A percentile compares a stretch with the other conserved stretches of the same genome.
Evolutionary conservation across 2,113 vertebrate genomes (phyloP).

Genomic region (Brachyistius frenatus): DNA sequence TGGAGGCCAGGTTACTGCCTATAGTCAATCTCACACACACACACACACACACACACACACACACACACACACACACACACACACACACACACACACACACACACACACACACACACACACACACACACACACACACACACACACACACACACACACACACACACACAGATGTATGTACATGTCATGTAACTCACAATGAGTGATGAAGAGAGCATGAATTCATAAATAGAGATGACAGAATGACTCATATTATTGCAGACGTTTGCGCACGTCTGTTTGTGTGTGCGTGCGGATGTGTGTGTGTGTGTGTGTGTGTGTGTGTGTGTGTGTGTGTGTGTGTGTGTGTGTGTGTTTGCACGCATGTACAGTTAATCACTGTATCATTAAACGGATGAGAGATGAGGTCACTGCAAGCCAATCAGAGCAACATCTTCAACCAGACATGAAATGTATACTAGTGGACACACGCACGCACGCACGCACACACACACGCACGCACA

Average conservation of each 20-base stretch:
- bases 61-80: constrained; percentile 2
- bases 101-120: background rate
- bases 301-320: constrained; percentile 16
- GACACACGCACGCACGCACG: constrained; percentile 9
- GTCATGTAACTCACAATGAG: no score
- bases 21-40: constrained; percentile 8
- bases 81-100: background rate
- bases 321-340: constrained; percentile 28
- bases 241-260: constrained; percentile 40
- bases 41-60: constrained; percentile 3
- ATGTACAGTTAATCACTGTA: constrained; percentile 18
- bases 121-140: constrained; percentile 1
- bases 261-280: no score
- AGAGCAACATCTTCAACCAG: constrained; percentile 42
- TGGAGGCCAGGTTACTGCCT: constrained; percentile 46
- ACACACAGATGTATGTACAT: no score
- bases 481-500: background rate
- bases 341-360: constrained; percentile 17
- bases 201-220: constrained; percentile 14
- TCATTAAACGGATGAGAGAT: constrained; percentile 67
- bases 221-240: constrained; percentile 36
- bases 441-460: constrained; percentile 64
- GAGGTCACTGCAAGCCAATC: constrained; percentile 74
- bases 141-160: background rate
- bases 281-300: background rate